Evolutionary conservation across 2,113 vertebrate species (phyloP), one percentile per base, ranked within the genome.

Genomic region (Anser cygnoides): DNA sequence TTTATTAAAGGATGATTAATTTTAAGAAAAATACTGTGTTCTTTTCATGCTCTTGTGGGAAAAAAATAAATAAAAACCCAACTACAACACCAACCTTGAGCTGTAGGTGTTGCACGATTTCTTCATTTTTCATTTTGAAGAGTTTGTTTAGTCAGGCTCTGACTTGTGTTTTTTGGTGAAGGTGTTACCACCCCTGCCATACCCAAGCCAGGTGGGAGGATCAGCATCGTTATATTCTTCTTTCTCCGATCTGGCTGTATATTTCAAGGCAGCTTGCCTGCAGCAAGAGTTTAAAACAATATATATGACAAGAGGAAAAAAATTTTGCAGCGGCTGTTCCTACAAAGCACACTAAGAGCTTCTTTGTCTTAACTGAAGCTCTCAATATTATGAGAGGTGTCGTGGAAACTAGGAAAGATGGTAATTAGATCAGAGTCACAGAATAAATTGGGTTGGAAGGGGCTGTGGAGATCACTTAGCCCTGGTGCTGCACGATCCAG

Each of bases 251-350:
- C 62, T 77, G 55, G 95, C 70, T 78, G 96, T 94, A 33, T 98
- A 95, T 97, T 97, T 98, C 62, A 97, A 78, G 80, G 98, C 98
- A 18, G 97, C 98, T 66, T 94, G 76, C 94, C 98, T 99, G 91
- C 75, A 94, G 84, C 28, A 88, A 92, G 70, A 89, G 13, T 79
- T 59, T 41, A 35, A 72, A 58, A 84, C 33, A 31, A 57, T 67
- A 58, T 50, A 55, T 23, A 49, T 50, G 1, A 79, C 13, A n/a
- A n/a, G 59, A 89, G 25, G 58, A 28, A 37, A 58, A 49, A 6
- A 3, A 0, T 14, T 9, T 50, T 52, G 73, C 65, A 35, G 46
- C 78, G n/a, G 31, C 8, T 67, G 3, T 78, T 92, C 81, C 41
- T 78, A 52, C 25, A 61, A 86, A 75, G 52, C 63, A 13, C n/a